Evolutionary conservation across 2,888 invertebrate genomes (phyloP), one percentile per base, ranked within the genome.

Genomic region (Cheilosia vulpina): DNA sequence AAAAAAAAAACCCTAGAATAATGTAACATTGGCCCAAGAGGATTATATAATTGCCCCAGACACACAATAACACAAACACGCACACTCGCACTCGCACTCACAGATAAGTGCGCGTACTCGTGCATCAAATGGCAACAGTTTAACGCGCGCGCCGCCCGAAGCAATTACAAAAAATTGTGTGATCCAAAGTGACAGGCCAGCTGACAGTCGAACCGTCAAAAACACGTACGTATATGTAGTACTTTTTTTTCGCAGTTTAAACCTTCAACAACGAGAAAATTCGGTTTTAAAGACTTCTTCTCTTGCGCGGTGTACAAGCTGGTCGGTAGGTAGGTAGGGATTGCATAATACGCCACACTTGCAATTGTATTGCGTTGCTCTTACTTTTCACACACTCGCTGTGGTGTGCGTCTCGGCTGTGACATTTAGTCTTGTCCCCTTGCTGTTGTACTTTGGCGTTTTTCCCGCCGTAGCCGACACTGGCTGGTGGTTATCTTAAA

Each of bases 21-120:
- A 68, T 76, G 76, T 53, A 68, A 68, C 76, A 76, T 66, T 52
- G 68, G 58, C 60, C 76, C 66, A 76, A 76, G 76, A 68, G 68
- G 58, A 53, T 76, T 76, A 76, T 76, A 53, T 68, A 76, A 76
- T 66, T 76, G 66, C 19, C 66, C 58, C 76, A 68, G 65, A 47
- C 60, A 53, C n/a, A 63, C 55, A 73, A 17, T n/a, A n/a, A n/a
- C n/a, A n/a, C n/a, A n/a, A n/a, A n/a, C n/a, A n/a, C n/a, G n/a
- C n/a, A 53, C 53, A 55, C 17, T 6, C 45, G 47, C 17, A 13
- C 6, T 60, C 15, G 27, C 34, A 57, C 69, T 58, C 6, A 66
- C 9, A 66, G 60, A 69, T 78, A 78, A 77, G 65, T 72, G 13
- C 52, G 19, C 52, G 27, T 2, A 4, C 52, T 52, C 24, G 24